Percentiles rank a stretch among this genome's conserved stretches.
These are phyloP conservation scores for Cephus sareptanus DNA, from an alignment of 2,888 invertebrate genomes.

Conservation along the genomic window DNA sequence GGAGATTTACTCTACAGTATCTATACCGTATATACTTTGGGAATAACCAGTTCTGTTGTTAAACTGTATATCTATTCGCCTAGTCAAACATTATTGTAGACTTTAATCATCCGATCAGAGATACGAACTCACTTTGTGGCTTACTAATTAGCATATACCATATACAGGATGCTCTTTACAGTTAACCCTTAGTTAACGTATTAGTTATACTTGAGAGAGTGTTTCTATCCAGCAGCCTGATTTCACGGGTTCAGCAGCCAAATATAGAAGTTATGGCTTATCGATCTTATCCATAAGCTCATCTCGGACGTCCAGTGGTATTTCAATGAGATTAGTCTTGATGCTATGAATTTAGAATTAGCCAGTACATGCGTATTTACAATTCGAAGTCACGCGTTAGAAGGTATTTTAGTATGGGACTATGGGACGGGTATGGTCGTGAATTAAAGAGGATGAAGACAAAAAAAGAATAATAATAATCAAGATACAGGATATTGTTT, in stretches of 20 bases:
- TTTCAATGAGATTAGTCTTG: background rate
- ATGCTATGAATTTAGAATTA: background rate
- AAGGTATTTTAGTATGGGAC: background rate
- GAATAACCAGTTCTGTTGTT: conserved; percentile 23
- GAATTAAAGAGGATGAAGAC: background rate
- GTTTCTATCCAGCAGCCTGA: background rate
- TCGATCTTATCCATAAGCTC: background rate
- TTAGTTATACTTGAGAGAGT: background rate
- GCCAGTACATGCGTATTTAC: no score
- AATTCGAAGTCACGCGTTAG: background rate
- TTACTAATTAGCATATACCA: conserved; percentile 3
- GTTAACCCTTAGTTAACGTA: background rate
- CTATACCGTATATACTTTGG: conserved; percentile 20
- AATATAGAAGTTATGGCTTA: background rate
- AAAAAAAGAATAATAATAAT: background rate
- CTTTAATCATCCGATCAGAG: conserved; percentile 49
- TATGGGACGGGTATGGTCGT: background rate
- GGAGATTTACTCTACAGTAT: conserved; percentile 18
- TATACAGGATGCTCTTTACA: background rate
- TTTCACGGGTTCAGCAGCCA: background rate
- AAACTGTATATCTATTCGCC: conserved; percentile 28
- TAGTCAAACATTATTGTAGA: conserved; percentile 35
- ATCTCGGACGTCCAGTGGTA: background rate
- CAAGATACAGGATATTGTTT: background rate
- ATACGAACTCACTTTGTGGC: conserved; percentile 35